Evolutionary conservation across 2,797 vertebrate species (phyloP), one percentile per base, ranked within the genome.

Genomic region (Cossypha niveicapilla): DNA sequence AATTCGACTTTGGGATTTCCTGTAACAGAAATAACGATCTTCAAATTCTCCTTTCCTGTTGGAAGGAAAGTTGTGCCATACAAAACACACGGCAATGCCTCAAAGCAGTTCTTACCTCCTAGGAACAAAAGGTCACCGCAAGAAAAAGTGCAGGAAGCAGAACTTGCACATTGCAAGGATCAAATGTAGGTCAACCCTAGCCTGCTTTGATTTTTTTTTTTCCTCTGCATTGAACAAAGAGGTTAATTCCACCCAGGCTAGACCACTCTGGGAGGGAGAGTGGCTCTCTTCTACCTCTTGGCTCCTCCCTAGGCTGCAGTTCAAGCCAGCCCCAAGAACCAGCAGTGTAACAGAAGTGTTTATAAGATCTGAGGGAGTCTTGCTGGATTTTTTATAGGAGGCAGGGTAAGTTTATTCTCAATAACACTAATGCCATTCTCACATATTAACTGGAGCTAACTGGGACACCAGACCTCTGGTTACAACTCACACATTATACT

Each of bases 181-280:
- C 68, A 84, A 96, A 95, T 70, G 62, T 91, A 96, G 90, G 91
- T 96, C 92, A 95, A 34, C 7, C 7, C 66, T 37, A 8, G 37
- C 45, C n/a, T 68, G 24, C 90, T 91, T 78, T 81, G 61, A 63
- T 4, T 42, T 23, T 32, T 54, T 37, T 72, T 77, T 74, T 90
- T 47, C 73, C 70, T 84, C 72, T 80, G 63, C 58, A 66, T 21
- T 91, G 75, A 86, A n/a, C 82, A 95, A 91, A 86, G 85, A 92
- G 35, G 58, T 72, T 67, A 90, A 80, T 91, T 90, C 82, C 73
- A 88, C 18, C 39, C 54, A 78, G 72, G 81, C 32, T 82, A 86
- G 79, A 72, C 13, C 6, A 4, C 4, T 6, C 50, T 27, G 35
- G 5, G 27, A 83, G 10, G 27, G 9, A 79, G 18, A 41, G 11